Evolutionary conservation across 1,140 invertebrate genomes (phyloP), one percentile per base, ranked within the genome.

Genomic region (Heliconius himera): DNA sequence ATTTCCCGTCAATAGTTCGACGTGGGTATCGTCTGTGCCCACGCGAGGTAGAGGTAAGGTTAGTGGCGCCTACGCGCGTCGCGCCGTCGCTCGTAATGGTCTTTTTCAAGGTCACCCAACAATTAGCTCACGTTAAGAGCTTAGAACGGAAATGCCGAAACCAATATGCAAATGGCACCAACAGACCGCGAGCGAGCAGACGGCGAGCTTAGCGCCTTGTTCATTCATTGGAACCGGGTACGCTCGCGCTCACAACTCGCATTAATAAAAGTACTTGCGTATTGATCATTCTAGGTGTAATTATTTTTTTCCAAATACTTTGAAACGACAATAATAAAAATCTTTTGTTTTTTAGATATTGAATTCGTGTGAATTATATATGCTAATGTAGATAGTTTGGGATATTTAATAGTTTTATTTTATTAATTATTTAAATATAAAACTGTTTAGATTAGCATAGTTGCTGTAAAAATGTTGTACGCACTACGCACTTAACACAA

Each of bases 211-310:
- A 87, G 83, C 83, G 83, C 83, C 87, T 89, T 84, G 74, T 92
- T 92, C 92, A 93, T 94, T 94, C 91, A 93, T 92, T 91, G 88
- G 85, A 76, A 90, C 87, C 51, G 71, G 75, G 88, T 92, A 92
- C 33, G 36, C 70, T 72, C 36, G 22, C 70, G 38, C 18, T 38
- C 18, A 66, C 4, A 66, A 66, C 11, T 56, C 18, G 41, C 13
- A 13, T 46, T 13, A 46, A 2, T 13, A 0, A 11, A 46, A 46
- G 9, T 36, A 36, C 33, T 36, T 5, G 33, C 5, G 33, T 36
- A 36, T 8, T 36, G 33, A 5, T 36, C 6, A 36, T 8, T 36
- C 6, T 8, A 6, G 33, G 33, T 36, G 33, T 36, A 6, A 36
- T 36, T 6, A 6, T 36, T 36, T 36, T 36, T 36, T 36, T 46